Percentiles rank a stretch among this genome's conserved stretches.
Conservation (phyloP, 2,113 vertebrate genomes). For the Ageneiosus marmoratus region DNA sequence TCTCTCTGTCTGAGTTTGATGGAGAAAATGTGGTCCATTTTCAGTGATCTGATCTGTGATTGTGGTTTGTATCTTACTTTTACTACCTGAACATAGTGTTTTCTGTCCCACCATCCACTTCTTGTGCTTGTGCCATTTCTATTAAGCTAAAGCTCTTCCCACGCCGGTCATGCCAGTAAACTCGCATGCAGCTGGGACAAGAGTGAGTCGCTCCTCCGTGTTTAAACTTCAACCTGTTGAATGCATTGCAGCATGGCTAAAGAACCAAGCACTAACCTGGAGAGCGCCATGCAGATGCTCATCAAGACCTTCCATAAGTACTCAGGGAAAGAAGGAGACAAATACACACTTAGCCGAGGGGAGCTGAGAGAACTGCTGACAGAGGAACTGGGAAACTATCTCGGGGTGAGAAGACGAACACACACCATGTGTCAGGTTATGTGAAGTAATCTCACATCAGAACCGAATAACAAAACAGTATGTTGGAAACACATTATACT, state of each 20-base stretch:
- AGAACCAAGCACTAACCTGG: constrained; percentile 77
- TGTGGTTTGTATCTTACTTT: background rate
- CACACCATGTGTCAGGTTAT: background rate
- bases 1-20: constrained; percentile 22
- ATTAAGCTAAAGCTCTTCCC: constrained; percentile 62
- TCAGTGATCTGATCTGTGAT: constrained; percentile 13
- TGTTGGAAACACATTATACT: too few species aligned
- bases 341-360: constrained; percentile 77
- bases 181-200: constrained; percentile 64
- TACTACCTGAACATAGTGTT: constrained; percentile 34
- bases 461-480: too few species aligned
- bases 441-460: too few species aligned
- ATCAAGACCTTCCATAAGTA: constrained; percentile 87
- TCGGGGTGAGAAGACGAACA: constrained; percentile 65
- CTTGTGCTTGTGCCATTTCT: constrained; percentile 42
- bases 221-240: constrained; percentile 57
- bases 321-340: constrained; percentile 82
- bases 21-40: background rate
- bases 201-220: constrained; percentile 58
- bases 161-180: constrained; percentile 62
- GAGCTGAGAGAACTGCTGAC: constrained; percentile 82
- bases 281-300: constrained; percentile 81
- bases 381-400: constrained; percentile 77
- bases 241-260: constrained; percentile 73
- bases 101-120: constrained; percentile 34